These are phyloP conservation scores for Acestrorhynchus altus DNA, from an alignment of 2,797 vertebrate genomes.

Conservation along the genomic window DNA sequence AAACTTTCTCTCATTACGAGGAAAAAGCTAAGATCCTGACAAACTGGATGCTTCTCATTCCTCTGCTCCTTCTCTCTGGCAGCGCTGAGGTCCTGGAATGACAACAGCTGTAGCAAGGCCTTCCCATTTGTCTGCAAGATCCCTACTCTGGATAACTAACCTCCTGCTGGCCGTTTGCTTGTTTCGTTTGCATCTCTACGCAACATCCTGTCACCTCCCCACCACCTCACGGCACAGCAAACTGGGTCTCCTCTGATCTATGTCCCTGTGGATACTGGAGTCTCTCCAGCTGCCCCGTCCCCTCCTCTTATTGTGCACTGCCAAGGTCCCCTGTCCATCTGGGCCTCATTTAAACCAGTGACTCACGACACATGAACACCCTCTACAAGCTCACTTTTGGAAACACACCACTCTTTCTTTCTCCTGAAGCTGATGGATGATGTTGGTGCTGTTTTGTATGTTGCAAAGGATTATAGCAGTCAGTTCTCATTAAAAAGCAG, in stretches of 20 bases:
- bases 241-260: conserved; percentile 2
- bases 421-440: background rate
- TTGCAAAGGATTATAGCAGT: background rate
- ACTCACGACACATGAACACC: conserved; percentile 37
- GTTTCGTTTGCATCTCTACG: background rate
- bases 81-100: conserved; percentile 85
- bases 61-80: conserved; percentile 21
- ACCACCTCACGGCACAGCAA: conserved; percentile 7
- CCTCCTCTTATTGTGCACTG: background rate
- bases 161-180: background rate
- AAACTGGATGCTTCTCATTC: background rate
- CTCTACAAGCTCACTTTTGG: conserved; percentile 9
- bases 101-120: conserved; percentile 78
- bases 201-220: conserved; percentile 14
- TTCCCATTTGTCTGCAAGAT: conserved; percentile 88
- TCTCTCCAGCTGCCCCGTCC: conserved; percentile 2
- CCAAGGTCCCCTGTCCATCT: conserved; percentile 36
- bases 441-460: conserved; percentile 6
- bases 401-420: background rate
- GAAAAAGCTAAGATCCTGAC: background rate
- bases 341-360: conserved; percentile 43
- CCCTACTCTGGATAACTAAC: conserved; percentile 69
- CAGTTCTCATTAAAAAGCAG: background rate
- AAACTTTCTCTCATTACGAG: background rate
- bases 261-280: background rate